These are phyloP conservation scores for Drosophila novamexicana DNA, from an alignment of 1,140 invertebrate genomes.

Conservation along the genomic window DNA sequence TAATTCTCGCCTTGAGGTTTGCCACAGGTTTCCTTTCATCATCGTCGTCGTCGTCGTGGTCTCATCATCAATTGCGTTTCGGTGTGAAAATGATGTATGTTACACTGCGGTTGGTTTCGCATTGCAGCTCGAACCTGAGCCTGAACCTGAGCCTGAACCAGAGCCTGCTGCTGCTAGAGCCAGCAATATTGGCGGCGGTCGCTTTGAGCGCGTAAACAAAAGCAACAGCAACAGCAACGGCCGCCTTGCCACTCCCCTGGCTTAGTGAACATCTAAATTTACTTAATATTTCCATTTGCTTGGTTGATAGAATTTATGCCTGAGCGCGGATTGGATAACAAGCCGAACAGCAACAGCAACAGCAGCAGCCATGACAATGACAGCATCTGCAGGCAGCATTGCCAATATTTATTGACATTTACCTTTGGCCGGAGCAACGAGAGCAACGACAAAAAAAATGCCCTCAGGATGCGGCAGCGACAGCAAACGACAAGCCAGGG, in stretches of 20 bases:
- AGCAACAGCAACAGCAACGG: constrained; percentile 3
- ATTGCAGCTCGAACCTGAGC: constrained; percentile 18
- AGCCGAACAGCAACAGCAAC: constrained; percentile 28
- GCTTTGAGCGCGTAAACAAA: constrained; percentile 58
- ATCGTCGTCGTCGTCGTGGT: constrained; percentile 29
- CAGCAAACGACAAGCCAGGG: constrained; percentile 45
- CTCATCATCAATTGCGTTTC: constrained; percentile 71
- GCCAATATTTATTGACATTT: constrained; percentile 82
- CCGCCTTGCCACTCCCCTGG: background rate
- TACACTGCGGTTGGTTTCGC: constrained; percentile 73
- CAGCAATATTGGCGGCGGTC: constrained; percentile 53
- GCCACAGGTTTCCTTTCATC: constrained; percentile 54
- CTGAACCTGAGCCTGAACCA: constrained; percentile 22
- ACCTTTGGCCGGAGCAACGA: constrained; percentile 37
- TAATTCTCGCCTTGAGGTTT: constrained; percentile 81
- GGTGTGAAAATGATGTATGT: constrained; percentile 82
- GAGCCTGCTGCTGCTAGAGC: background rate
- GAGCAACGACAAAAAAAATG: constrained; percentile 39
- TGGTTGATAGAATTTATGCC: constrained; percentile 73
- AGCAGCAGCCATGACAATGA: constrained; percentile 67
- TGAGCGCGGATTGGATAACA: constrained; percentile 34
- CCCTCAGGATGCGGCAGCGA: constrained; percentile 46
- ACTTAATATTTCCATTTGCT: constrained; percentile 78
- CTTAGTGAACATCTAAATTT: constrained; percentile 66
- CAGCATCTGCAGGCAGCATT: constrained; percentile 60